Evolutionary conservation across 2,797 vertebrate species (phyloP), one percentile per base, ranked within the genome.

Genomic region (Gallinago nigripennis): DNA sequence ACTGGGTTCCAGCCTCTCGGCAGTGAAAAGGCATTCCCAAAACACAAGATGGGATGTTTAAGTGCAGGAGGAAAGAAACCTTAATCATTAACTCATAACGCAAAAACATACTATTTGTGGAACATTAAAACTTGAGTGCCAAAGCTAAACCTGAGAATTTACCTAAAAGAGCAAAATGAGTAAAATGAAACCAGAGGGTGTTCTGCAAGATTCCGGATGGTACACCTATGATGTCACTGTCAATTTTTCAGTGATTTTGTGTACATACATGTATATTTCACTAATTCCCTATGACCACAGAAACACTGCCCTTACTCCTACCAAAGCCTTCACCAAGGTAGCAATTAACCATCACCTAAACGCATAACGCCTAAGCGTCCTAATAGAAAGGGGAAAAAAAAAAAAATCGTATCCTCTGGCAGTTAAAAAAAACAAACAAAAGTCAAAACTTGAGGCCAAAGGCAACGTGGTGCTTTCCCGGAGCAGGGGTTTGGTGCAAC

Each of bases 1-100:
- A 4, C 19, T 0, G 0, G 10, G 28, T 27, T 63, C 65, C 66
- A 39, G 19, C 14, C 54, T 68, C 71, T 31, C 4, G 0, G 28
- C 5, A 45, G 23, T 0, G 30, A 58, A 76, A 63, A 45, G 50
- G 17, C 45, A 48, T 31, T 65, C 24, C 82, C 84, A 58, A 56
- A 77, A 61, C 4, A 16, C 35, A 27, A 45, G 19, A 23, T 1
- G 4, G 27, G 18, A 30, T 16, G 28, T n/a, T 54, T 60, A 8
- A 73, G 37, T 5, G 5, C 16, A 37, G 11, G 8, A 86, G 19
- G 58, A 72, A 92, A 83, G 14, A 7, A 18, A 58, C 54, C 11
- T 48, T 17, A n/a, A 57, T n/a, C 12, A 3, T 18, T 31, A 80
- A 28, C 35, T 41, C 25, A 0, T 2, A 41, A 69, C 27, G 58